These are phyloP conservation scores for Andrena trimmerana DNA, from an alignment of 2,888 invertebrate genomes.

Conservation along the genomic window DNA sequence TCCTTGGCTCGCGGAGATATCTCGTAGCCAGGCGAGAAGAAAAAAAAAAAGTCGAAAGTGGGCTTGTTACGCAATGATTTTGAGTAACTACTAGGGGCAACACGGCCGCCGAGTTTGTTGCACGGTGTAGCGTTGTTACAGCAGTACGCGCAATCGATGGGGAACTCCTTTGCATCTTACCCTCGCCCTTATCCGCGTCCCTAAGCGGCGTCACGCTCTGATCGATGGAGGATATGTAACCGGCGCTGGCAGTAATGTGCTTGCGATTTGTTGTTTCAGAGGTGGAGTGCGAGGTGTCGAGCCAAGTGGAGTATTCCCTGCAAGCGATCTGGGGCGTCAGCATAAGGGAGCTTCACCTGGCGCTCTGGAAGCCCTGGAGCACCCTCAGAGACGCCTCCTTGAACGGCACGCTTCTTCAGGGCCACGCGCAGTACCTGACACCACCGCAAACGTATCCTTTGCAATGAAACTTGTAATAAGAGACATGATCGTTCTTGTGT, in stretches of 20 bases:
- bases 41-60: conserved; percentile 58
- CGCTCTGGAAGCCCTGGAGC: conserved; percentile 91
- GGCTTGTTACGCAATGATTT: conserved; percentile 63
- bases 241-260: too few species aligned
- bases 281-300: conserved; percentile 90
- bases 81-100: conserved; percentile 59
- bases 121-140: background rate
- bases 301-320: conserved; percentile 91
- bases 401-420: conserved; percentile 86
- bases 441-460: conserved; percentile 84
- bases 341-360: conserved; percentile 91
- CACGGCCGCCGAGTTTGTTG: conserved; percentile 9
- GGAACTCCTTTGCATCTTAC: too few species aligned
- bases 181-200: too few species aligned
- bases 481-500: too few species aligned
- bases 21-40: conserved; percentile 47
- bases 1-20: conserved; percentile 53
- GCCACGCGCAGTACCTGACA: conserved; percentile 85
- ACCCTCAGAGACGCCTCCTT: conserved; percentile 88
- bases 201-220: too few species aligned
- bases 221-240: too few species aligned
- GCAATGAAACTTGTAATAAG: background rate
- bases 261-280: conserved; percentile 84
- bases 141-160: background rate
- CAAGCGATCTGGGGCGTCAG: conserved; percentile 93